These are phyloP conservation scores for Shargacucullia verbasci DNA, from an alignment of 2,888 invertebrate genomes.

Conservation along the genomic window DNA sequence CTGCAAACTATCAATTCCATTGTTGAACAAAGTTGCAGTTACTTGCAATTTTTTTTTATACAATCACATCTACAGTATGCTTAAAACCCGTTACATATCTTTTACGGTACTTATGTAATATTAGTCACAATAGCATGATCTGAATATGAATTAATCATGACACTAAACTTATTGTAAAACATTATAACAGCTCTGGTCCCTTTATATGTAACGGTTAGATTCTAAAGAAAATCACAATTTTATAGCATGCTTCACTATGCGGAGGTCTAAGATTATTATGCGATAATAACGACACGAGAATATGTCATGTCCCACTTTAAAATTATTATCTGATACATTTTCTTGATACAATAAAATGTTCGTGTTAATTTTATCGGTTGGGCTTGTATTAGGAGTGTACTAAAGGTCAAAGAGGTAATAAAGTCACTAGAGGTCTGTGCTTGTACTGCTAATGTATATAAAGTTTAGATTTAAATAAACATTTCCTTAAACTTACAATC, in stretches of 20 bases:
- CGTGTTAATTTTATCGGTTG: slow-evolving; percentile 8
- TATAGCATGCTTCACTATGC: not conserved
- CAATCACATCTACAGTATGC: too few relatives aligned
- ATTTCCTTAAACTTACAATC: too few relatives aligned
- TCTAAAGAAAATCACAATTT: not conserved
- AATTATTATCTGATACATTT: slow-evolving; percentile 7
- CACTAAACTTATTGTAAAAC: too few relatives aligned
- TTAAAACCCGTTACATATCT: too few relatives aligned
- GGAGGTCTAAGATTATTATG: not conserved
- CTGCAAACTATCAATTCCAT: too few relatives aligned
- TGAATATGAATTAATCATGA: too few relatives aligned
- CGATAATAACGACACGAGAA: not conserved
- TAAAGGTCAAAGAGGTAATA: slow-evolving; percentile 6
- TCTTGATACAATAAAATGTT: slow-evolving; percentile 8
- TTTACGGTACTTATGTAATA: too few relatives aligned
- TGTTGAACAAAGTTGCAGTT: too few relatives aligned
- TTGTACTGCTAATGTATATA: not conserved
- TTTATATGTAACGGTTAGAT: not conserved
- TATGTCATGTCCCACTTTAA: not conserved
- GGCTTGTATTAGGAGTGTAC: slow-evolving; percentile 1
- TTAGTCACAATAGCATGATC: not conserved
- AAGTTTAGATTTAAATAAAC: too few relatives aligned
- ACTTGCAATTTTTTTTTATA: too few relatives aligned
- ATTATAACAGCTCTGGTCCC: too few relatives aligned
- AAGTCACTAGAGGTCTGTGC: not conserved